Conservation (phyloP, 1,140 invertebrate genomes). For the Cephus cinctus region DNA sequence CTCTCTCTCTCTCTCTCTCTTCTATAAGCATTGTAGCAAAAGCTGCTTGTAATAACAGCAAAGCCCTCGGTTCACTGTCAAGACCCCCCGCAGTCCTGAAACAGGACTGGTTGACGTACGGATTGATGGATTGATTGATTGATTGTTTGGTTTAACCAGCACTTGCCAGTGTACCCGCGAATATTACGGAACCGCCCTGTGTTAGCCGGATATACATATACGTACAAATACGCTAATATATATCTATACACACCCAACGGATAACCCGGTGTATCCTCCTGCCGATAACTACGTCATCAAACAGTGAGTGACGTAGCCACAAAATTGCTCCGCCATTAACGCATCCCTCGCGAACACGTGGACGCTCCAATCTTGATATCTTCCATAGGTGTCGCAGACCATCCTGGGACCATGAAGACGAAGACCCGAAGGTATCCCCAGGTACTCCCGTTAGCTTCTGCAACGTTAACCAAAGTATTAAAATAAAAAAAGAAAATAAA, state of each 20-base stretch:
- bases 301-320: slow-evolving; percentile 21
- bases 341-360: slow-evolving; percentile 21
- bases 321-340: slow-evolving; percentile 20
- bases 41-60: slow-evolving; percentile 26
- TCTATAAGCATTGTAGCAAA: slow-evolving; percentile 15
- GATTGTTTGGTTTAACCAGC: neutral
- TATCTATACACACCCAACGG: no score
- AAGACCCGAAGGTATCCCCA: no score
- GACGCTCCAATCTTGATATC: no score
- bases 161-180: neutral
- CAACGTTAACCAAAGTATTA: no score
- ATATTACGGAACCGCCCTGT: no score
- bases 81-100: slow-evolving; percentile 8
- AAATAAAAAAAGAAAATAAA: no score
- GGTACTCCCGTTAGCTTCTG: no score
- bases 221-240: no score
- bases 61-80: slow-evolving; percentile 19
- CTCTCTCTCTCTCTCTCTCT: slow-evolving; percentile 15
- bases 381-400: no score
- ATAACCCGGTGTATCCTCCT: no score
- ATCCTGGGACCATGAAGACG: no score
- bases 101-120: slow-evolving; percentile 14
- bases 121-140: slow-evolving; percentile 23
- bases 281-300: neutral
- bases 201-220: no score